Evolutionary conservation across 2,888 invertebrate species (phyloP), one percentile per base, ranked within the genome.

Genomic region (Mimumesa dahlbomi): DNA sequence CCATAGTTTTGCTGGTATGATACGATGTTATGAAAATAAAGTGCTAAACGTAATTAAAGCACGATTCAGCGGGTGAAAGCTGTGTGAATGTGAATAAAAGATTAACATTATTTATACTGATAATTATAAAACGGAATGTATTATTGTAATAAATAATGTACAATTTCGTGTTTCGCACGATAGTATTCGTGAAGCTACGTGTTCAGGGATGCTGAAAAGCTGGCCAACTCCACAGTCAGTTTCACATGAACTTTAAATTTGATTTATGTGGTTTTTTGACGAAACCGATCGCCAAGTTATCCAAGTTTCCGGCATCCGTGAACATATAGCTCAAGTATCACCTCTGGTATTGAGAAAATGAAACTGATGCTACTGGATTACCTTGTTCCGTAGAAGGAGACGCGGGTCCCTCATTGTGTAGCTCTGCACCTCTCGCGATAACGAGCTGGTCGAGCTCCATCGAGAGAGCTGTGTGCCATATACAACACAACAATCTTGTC

Each of bases 371-470:
- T 56, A 46, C 56, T 76, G 63, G 65, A 84, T 89, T 89, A 89
- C 89, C 89, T 89, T 89, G 81, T 85, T 85, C 82, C 86, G 85
- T 81, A 86, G 88, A 76, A 85, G 86, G 84, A 85, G 88, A 84
- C 86, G 89, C 89, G 88, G 90, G 89, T 88, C 89, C 88, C 89
- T 90, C 90, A 90, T 90, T 89, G 91, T 92, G 90, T 92, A 92
- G 89, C 90, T 91, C 89, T 92, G 92, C 86, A 92, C 92, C 87
- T 92, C 92, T 88, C 91, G 90, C 82, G 92, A 92, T 83, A 92
- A 90, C 84, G 92, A 92, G 90, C 92, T 92, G 90, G 91, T 89
- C 73, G 92, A 92, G 90, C 92, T 92, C 92, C 92, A 92, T 89
- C 92, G 92, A 90, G 92, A 92, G 90, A 92, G 91, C 92, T 92